phyloP scores from a whole-genome alignment of 2,113 vertebrate species.

The Nannospalax galili region DNA sequence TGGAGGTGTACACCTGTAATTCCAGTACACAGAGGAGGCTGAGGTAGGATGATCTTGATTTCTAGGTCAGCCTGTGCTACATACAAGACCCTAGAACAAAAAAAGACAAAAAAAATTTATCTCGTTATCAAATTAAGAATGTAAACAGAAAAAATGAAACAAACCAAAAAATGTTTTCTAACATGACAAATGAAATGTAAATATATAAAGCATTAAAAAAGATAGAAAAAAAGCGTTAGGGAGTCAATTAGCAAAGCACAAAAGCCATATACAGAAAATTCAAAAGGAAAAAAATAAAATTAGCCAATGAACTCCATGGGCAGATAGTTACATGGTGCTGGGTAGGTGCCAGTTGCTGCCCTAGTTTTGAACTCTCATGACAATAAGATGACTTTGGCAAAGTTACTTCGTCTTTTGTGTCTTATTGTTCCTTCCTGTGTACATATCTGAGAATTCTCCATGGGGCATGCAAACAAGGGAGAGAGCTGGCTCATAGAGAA shows the following conservation, averaged over 20 bases:
- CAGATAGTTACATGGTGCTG: neutral
- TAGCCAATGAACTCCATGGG: neutral
- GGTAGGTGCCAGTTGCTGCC: neutral
- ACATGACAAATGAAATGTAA: neutral
- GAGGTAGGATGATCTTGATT: neutral
- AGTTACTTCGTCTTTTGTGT: neutral
- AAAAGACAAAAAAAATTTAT: neutral
- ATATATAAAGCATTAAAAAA: neutral
- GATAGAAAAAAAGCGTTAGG: neutral
- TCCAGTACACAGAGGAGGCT: neutral
- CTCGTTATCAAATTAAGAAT: conserved; percentile 2
- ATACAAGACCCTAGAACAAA: neutral
- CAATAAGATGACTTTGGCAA: neutral
- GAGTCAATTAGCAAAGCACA: neutral
- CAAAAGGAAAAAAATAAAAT: neutral
- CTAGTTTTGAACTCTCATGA: neutral
- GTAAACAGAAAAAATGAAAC: conserved; percentile 25
- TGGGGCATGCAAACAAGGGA: neutral
- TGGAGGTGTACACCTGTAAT: neutral
- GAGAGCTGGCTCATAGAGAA: neutral
- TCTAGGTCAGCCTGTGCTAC: neutral
- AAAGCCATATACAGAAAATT: neutral
- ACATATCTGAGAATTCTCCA: neutral
- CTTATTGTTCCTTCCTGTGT: neutral
- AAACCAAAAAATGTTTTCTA: neutral